Evolutionary conservation across 37 sponge, comb jelly and placozoan genomes (phyloP).

Genomic region (Geodia barretti): DNA sequence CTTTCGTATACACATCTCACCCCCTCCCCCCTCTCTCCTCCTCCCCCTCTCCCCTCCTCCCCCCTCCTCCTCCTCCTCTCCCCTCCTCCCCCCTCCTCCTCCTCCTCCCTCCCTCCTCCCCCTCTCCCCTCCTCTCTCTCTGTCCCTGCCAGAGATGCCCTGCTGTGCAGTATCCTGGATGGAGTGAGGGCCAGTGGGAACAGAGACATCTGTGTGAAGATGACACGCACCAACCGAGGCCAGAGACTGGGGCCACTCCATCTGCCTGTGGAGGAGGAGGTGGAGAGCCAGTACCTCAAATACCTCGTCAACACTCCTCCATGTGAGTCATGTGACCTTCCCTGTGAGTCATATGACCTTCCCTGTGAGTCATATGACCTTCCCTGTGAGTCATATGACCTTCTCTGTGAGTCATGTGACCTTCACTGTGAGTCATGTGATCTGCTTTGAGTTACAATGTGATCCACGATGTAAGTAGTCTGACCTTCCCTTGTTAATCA

Average conservation of each 20-base stretch:
- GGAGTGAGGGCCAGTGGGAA: constrained; percentile 97
- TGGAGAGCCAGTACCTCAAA: constrained; percentile 92
- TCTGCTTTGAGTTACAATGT: too few species aligned
- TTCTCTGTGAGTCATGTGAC: too few species aligned
- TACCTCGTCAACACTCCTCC: constrained; percentile 63
- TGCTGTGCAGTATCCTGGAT: constrained; percentile 95
- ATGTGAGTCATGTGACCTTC: too few species aligned
- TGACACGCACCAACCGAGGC: constrained; percentile 79
- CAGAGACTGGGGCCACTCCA: constrained; percentile 86
- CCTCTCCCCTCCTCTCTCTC: background rate
- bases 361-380: too few species aligned
- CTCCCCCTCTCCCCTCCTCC: too few species aligned
- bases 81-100: background rate
- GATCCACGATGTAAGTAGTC: too few species aligned
- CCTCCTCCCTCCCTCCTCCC: background rate
- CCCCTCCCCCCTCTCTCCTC: too few species aligned
- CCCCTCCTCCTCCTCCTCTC: too few species aligned
- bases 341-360: too few species aligned
- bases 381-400: too few species aligned
- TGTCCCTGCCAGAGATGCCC: constrained; percentile 80
- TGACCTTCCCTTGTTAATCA: too few species aligned
- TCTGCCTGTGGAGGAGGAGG: constrained; percentile 92
- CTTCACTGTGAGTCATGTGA: too few species aligned
- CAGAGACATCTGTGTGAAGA: constrained; percentile 95
- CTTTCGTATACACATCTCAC: background rate